phyloP scores from a whole-genome alignment of 2,113 vertebrate genomes.

The Oxygymnocypris stewartii region DNA sequence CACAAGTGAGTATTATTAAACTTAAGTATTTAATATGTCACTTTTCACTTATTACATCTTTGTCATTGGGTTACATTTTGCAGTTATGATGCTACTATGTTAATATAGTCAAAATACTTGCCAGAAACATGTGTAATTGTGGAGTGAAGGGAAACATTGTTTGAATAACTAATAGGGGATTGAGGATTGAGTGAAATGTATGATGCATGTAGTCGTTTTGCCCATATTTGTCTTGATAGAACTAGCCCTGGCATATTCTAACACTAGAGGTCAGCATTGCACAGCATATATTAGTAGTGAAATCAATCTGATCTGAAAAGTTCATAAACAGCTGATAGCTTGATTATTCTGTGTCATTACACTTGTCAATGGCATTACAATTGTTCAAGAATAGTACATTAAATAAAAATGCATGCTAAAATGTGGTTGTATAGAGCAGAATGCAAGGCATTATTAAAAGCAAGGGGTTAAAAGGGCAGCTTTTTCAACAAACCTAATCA shows the following conservation, averaged over 20 bases:
- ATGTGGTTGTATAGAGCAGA: not conserved
- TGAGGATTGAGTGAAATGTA: not conserved
- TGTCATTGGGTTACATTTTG: not conserved
- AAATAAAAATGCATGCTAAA: not conserved
- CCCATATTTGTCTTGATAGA: not conserved
- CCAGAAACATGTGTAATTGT: not conserved
- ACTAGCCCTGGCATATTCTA: not conserved
- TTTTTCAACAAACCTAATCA: not conserved
- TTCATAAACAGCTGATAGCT: not conserved
- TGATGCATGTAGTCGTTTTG: not conserved
- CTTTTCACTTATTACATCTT: not conserved
- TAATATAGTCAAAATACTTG: not conserved
- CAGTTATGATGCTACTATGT: not conserved
- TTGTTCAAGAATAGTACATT: not conserved
- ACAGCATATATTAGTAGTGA: not conserved
- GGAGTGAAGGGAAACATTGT: not conserved
- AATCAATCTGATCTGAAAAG: not conserved
- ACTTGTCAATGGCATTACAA: not conserved
- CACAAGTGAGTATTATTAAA: not conserved
- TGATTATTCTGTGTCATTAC: not conserved
- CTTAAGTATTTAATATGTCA: not conserved
- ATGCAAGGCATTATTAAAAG: not conserved
- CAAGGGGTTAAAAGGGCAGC: not conserved
- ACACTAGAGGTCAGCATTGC: slow-evolving; percentile 53
- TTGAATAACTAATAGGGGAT: not conserved